Base-by-base conservation (phyloP, 2,888 invertebrate genomes). In the Leucoma salicis region DNA sequence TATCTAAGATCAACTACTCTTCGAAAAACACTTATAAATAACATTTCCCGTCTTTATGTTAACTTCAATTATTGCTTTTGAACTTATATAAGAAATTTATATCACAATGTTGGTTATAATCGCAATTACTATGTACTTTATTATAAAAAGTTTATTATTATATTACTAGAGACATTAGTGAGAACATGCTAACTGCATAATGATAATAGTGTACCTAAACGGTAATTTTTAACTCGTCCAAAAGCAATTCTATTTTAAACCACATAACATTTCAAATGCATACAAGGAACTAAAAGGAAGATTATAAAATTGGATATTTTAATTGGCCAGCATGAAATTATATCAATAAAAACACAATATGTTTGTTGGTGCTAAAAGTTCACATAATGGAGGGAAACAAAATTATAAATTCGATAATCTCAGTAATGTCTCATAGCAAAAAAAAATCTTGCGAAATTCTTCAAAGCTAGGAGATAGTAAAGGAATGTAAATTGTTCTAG, bases 21-120 rank as follows among this genome's bases (percentile, higher is more conserved):
- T 66, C 61, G 57, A 73, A 70, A 14, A 57, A 55, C 46, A 53
- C 53, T 52, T 63, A 60, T 51, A 52, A 63, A 59, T 51, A 63
- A 46, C 21, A 65, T 65, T 74, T 66, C 65, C 74, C 66, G 42
- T 55, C 64, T 56, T 68, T 54, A 68, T 70, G 64, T 62, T 53
- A 67, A 72, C 64, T 66, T 51, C 53, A 49, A 59, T 71, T 74
- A 73, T 71, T 76, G 73, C 69, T 75, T 60, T 58, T 55, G 61
- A 43, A 14, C 21, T 44, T 45, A 21, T 42, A 48, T 33, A 54
- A 47, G 49, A 53, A 41, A 62, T 58, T 65, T 66, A 63, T 65
- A 72, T 71, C 66, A 70, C 69, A 71, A 60, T 63, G 40, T 60
- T 34, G 31, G 38, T 60, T 52, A 53, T 25, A 49, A 48, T 56